Evolutionary conservation across 2,888 invertebrate species (phyloP).

Genomic region (Colostygia pectinataria): DNA sequence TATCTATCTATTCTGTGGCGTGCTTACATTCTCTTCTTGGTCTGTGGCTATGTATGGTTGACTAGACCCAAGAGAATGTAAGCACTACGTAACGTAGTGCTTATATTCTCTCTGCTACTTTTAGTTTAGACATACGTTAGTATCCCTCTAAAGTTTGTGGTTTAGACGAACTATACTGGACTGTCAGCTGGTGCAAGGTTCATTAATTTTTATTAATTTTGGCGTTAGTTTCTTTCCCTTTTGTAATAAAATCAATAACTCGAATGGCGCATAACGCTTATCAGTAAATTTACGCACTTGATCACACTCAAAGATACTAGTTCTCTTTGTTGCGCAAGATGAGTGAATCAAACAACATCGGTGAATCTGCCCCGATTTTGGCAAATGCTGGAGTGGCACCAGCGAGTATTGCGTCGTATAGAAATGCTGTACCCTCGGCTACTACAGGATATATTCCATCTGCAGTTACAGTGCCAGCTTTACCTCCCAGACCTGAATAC

Average conservation of each 20-base stretch:
- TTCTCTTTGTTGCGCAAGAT: constrained; percentile 41
- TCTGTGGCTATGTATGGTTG: no score
- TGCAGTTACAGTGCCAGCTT: constrained; percentile 38
- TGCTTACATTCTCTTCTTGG: no score
- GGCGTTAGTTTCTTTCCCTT: neutral
- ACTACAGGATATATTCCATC: neutral
- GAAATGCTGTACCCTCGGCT: constrained; percentile 51
- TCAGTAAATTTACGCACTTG: constrained; percentile 39
- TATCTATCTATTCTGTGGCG: no score
- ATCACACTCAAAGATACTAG: constrained; percentile 33
- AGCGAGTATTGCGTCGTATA: constrained; percentile 45
- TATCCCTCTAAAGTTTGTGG: no score
- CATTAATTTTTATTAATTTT: neutral
- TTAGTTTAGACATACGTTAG: no score
- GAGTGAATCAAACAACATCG: constrained; percentile 63
- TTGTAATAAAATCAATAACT: constrained; percentile 9
- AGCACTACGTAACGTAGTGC: no score
- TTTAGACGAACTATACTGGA: no score
- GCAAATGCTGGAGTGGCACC: constrained; percentile 50
- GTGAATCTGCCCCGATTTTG: constrained; percentile 54
- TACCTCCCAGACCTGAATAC: constrained; percentile 67
- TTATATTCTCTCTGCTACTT: no score
- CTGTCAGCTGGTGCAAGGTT: constrained; percentile 3
- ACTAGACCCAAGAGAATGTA: no score
- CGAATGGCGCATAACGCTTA: constrained; percentile 38